These are phyloP conservation scores for Apodemus agrarius DNA, from an alignment of 2,797 vertebrate species.

Conservation along the genomic window DNA sequence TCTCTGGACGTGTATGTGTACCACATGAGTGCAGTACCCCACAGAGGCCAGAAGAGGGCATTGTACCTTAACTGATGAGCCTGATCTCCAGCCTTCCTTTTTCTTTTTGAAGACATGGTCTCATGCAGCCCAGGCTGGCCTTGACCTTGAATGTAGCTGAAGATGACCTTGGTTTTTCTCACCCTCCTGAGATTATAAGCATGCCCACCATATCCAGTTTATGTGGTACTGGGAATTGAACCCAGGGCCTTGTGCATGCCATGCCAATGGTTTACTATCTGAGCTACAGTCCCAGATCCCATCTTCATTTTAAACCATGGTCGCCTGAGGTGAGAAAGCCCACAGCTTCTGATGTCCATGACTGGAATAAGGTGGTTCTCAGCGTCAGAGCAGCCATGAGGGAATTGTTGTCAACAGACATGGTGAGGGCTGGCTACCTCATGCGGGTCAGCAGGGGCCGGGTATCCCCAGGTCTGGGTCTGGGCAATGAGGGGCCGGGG, in stretches of 20 bases:
- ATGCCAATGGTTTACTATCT: neutral
- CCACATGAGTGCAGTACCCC: neutral
- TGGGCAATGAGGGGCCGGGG: neutral
- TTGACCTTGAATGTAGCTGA: neutral
- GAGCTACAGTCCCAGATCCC: neutral
- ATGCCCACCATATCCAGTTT: neutral
- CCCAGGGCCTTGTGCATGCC: neutral
- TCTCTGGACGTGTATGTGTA: neutral
- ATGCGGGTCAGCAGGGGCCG: neutral
- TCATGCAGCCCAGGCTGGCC: neutral
- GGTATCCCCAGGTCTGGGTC: too few relatives aligned
- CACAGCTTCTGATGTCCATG: neutral
- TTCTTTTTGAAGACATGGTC: neutral
- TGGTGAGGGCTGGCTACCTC: neutral
- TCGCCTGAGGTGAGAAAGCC: rapidly evolving
- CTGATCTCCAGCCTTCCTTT: neutral
- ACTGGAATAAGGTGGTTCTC: neutral
- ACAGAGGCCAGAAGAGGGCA: neutral
- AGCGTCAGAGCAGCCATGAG: rapidly evolving
- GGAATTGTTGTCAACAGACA: too few relatives aligned
- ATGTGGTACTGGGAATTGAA: neutral
- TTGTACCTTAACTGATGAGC: neutral
- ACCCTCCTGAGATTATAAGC: neutral
- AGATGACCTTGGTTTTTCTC: neutral
- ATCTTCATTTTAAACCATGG: neutral